These are phyloP conservation scores for Philaethria dido DNA, from an alignment of 2,888 invertebrate species.

Conservation along the genomic window DNA sequence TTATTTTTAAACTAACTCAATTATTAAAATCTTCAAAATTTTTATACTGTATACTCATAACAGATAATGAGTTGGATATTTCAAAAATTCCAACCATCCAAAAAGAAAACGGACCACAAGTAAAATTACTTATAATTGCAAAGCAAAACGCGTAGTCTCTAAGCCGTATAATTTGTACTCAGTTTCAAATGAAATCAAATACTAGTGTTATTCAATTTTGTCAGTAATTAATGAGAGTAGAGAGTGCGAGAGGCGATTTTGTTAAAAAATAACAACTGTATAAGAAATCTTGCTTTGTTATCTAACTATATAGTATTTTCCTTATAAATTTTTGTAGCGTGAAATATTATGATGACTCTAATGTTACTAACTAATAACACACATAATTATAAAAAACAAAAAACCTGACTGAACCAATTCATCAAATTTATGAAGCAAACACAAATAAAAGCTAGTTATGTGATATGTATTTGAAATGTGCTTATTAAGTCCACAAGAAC, in stretches of 20 bases:
- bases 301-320: constrained; percentile 10
- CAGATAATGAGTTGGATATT: background rate
- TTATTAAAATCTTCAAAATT: background rate
- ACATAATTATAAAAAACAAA: no score
- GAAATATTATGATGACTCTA: no score
- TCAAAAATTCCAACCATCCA: background rate
- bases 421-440: no score
- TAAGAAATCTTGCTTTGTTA: constrained; percentile 10
- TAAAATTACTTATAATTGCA: constrained; percentile 14
- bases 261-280: constrained; percentile 2
- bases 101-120: constrained; percentile 2
- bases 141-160: background rate
- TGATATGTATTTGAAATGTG: no score
- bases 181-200: constrained; percentile 28
- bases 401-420: no score
- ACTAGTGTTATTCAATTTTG: constrained; percentile 27
- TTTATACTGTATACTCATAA: background rate
- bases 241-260: constrained; percentile 33
- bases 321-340: background rate
- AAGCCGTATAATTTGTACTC: constrained; percentile 25
- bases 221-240: constrained; percentile 34
- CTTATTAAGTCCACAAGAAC: no score
- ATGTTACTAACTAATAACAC: no score
- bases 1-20: background rate
- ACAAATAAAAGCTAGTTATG: no score